A percentile compares a stretch with the other conserved stretches of the same genome.
phyloP scores from a whole-genome alignment of 2,113 vertebrate genomes.

The Dicerorhinus sumatrensis region DNA sequence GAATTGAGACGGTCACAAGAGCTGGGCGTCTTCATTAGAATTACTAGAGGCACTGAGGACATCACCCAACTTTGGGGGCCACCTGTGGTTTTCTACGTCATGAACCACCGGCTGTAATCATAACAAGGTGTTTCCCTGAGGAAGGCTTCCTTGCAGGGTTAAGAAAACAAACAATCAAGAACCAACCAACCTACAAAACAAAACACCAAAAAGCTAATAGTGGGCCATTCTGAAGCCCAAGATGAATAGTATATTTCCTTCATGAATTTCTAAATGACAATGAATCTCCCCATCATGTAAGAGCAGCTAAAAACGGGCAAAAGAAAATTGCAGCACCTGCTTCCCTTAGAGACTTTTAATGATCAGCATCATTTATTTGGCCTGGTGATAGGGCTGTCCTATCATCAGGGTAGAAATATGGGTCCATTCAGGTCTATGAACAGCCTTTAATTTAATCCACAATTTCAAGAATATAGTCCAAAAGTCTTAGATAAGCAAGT shows the following conservation, averaged over 20 bases:
- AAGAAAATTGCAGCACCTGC: not conserved
- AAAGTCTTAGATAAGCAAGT: not conserved
- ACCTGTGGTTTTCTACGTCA: not conserved
- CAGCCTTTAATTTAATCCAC: not conserved
- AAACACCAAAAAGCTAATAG: not conserved
- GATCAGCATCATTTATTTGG: not conserved
- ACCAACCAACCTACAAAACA: not conserved
- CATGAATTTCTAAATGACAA: not conserved
- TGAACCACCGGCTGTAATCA: not conserved
- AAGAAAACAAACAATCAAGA: not conserved
- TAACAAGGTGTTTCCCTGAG: not conserved
- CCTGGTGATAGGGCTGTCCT: not conserved
- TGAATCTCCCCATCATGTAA: not conserved
- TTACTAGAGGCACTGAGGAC: not conserved
- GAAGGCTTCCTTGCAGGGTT: not conserved
- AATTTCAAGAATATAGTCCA: not conserved
- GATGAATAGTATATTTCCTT: not conserved
- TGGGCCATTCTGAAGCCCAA: not conserved
- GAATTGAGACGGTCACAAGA: conserved; percentile 65
- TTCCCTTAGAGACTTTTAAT: not conserved
- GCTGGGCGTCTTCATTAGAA: not conserved
- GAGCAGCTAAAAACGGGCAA: not conserved
- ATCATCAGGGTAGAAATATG: not conserved
- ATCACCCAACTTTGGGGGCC: not conserved
- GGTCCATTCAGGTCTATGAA: not conserved